Conservation (phyloP, 2,888 invertebrate species). For the Scelioninae gen. 2 region DNA sequence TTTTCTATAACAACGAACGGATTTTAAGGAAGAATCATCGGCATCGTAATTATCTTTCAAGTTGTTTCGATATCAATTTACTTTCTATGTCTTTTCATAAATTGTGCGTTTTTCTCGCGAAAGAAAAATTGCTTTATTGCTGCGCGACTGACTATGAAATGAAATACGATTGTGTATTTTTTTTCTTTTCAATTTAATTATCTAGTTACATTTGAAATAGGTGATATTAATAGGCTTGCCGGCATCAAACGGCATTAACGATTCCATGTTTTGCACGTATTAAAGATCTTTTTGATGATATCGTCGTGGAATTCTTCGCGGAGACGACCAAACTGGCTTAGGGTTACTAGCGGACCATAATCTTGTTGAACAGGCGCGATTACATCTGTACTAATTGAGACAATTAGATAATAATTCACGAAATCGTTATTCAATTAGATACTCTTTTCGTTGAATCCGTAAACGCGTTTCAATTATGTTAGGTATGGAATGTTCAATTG, state of each 20-base stretch:
- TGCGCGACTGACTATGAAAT: too few relatives aligned
- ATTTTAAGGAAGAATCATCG: too few relatives aligned
- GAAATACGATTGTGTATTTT: too few relatives aligned
- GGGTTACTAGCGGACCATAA: slow-evolving; percentile 44
- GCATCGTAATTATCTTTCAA: too few relatives aligned
- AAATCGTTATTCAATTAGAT: slow-evolving; percentile 11
- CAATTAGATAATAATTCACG: slow-evolving; percentile 20
- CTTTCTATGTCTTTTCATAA: too few relatives aligned
- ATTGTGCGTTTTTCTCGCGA: too few relatives aligned
- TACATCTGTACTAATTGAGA: slow-evolving; percentile 43
- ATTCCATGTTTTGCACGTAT: slow-evolving; percentile 28
- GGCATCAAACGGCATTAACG: slow-evolving; percentile 37
- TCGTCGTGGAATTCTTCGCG: slow-evolving; percentile 36
- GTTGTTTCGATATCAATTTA: too few relatives aligned
- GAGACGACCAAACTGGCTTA: slow-evolving; percentile 28
- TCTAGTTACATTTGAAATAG: slow-evolving; percentile 19
- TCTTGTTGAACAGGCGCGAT: slow-evolving; percentile 47
- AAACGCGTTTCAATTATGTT: slow-evolving; percentile 12
- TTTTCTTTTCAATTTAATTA: too few relatives aligned
- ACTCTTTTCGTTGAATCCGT: slow-evolving; percentile 9
- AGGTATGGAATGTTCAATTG: too few relatives aligned
- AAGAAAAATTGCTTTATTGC: too few relatives aligned
- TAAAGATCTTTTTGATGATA: slow-evolving; percentile 49
- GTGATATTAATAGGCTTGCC: slow-evolving; percentile 13
- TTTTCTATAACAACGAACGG: too few relatives aligned